Percentiles rank a stretch among this genome's conserved stretches.
Evolutionary conservation across 2,888 invertebrate species (phyloP).

Genomic region (Lithophane leautieri): DNA sequence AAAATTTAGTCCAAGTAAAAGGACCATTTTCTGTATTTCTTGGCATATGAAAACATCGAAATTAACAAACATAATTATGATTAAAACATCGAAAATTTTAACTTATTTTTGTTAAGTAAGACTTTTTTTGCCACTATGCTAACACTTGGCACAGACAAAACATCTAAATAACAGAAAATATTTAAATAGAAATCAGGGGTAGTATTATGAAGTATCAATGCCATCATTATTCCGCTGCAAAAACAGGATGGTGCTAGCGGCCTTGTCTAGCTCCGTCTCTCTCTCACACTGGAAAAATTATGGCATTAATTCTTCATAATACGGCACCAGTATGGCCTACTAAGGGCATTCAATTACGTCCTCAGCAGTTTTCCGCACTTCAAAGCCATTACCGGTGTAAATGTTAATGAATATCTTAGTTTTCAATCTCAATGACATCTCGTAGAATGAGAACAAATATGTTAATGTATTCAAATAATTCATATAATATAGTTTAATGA

Average conservation of each 20-base stretch:
- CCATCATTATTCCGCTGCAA: too few relatives aligned
- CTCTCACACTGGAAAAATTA: too few relatives aligned
- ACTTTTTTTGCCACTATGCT: neutral
- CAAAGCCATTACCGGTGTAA: constrained; percentile 36
- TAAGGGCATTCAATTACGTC: constrained; percentile 8
- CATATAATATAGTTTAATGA: constrained; percentile 57
- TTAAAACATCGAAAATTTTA: neutral
- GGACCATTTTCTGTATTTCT: neutral
- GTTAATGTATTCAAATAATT: constrained; percentile 65
- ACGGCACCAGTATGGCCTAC: neutral
- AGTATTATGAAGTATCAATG: too few relatives aligned
- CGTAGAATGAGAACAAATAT: constrained; percentile 58
- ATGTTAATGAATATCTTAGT: constrained; percentile 58
- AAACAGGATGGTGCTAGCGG: too few relatives aligned
- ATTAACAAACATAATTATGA: neutral
- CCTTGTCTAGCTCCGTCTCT: too few relatives aligned
- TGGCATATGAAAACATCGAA: neutral
- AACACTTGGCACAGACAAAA: neutral
- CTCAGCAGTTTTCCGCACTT: constrained; percentile 8
- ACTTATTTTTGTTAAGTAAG: neutral
- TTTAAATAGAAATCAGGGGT: constrained; percentile 8
- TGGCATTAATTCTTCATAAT: too few relatives aligned
- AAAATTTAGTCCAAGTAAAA: too few relatives aligned
- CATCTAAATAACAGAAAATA: neutral
- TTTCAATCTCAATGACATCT: constrained; percentile 55